Evolutionary conservation across 2,113 vertebrate genomes (phyloP).

Genomic region (Callochromis pleurospilus): DNA sequence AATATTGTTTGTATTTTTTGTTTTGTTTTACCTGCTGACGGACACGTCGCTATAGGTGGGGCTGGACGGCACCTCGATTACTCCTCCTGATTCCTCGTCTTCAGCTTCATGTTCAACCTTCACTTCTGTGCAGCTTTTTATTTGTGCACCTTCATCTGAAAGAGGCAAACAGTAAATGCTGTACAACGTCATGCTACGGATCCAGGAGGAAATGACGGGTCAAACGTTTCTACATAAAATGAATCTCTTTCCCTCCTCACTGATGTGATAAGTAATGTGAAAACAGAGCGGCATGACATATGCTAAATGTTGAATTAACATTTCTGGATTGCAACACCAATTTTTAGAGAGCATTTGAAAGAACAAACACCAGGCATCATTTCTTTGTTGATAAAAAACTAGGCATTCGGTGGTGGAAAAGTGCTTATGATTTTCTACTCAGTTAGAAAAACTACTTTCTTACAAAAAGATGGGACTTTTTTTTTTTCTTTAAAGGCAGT

Average conservation of each 20-base stretch:
- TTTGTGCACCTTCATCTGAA: neutral
- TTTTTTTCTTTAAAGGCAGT: neutral
- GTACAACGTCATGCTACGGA: neutral
- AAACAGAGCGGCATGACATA: neutral
- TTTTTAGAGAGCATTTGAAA: neutral
- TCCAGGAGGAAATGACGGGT: neutral
- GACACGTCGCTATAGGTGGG: slow-evolving; percentile 64
- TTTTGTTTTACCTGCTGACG: slow-evolving; percentile 66
- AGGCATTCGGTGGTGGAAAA: neutral
- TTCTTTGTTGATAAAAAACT: neutral
- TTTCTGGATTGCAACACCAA: neutral
- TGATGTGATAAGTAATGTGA: neutral
- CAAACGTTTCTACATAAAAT: neutral
- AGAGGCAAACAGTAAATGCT: neutral
- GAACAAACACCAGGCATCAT: neutral
- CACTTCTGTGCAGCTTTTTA: neutral
- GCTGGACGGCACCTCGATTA: slow-evolving; percentile 38
- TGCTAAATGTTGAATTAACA: neutral
- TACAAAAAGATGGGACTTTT: neutral
- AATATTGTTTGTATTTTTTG: neutral
- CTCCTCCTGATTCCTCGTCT: neutral
- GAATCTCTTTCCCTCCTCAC: neutral
- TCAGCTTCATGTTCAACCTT: neutral
- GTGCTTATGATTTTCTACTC: neutral
- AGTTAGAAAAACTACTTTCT: neutral